Evolutionary conservation across 1,140 invertebrate species (phyloP), one percentile per base, ranked within the genome.

Genomic region (Scylla paramamosain): DNA sequence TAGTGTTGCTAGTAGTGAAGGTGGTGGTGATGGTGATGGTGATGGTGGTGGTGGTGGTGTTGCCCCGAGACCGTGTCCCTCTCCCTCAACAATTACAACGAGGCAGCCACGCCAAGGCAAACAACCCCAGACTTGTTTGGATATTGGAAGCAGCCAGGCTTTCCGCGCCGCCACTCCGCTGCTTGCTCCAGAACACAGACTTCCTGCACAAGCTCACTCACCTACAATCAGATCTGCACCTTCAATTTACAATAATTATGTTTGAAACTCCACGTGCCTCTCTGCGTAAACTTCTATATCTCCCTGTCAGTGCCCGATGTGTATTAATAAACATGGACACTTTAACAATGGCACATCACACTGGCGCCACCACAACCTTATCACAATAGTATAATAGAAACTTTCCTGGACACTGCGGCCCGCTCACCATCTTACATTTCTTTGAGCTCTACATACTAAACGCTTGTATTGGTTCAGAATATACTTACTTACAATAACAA

Each of bases 11-110:
- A 8, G 52, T 59, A 20, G 52, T 59, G 10, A 8, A 4, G 20
- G 20, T 59, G 52, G 20, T 12, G 20, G 10, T 59, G 20, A 20
- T 59, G 52, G 52, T 59, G 52, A 8, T 59, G 20, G 12, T 59
- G 52, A 20, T 59, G 52, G 20, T 59, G 52, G 10, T 59, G 52
- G 52, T 59, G 52, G 52, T 59, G 20, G 20, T 59, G 52, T 0
- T 77, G 67, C 87, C 39, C 45, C 39, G 8, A 89, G 25, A n/a
- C 39, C 7, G 6, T 31, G n/a, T 31, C 87, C 28, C 87, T 10
- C 87, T 25, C 45, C n/a, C 87, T 46, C 39, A 89, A 89, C 87
- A 89, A 7, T 20, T 31, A 89, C 87, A 89, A 16, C 12, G n/a
- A 31, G 31, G 48, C 88, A 90, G 32, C 14, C 39, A 48, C 45